Evolutionary conservation across 1,140 invertebrate genomes (phyloP).

Genomic region (Phenacoccus solenopsis): DNA sequence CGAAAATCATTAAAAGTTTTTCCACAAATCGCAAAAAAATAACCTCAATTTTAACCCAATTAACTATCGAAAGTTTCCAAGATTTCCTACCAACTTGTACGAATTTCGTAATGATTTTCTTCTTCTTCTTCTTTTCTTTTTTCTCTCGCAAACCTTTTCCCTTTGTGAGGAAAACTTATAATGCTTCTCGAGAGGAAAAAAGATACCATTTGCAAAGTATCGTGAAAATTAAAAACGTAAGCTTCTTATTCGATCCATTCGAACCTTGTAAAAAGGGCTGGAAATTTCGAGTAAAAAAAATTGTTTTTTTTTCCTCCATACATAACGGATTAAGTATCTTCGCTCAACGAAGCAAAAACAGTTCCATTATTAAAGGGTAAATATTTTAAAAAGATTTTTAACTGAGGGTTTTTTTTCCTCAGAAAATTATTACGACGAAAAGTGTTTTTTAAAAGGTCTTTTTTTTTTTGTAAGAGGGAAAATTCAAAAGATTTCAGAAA

Average conservation of each 20-base stretch:
- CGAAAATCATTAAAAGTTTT: too few relatives aligned
- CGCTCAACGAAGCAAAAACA: slow-evolving; percentile 1
- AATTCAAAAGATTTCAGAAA: slow-evolving; percentile 3
- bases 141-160: too few relatives aligned
- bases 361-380: slow-evolving; percentile 13
- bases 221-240: background rate
- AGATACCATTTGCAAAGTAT: background rate
- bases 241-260: background rate
- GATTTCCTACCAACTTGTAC: background rate
- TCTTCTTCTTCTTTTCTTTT: background rate
- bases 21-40: too few relatives aligned
- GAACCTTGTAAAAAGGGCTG: background rate
- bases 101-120: background rate
- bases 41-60: too few relatives aligned
- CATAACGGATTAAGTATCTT: slow-evolving; percentile 13
- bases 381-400: slow-evolving; percentile 6
- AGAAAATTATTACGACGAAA: slow-evolving; percentile 3
- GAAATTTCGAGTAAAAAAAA: background rate
- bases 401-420: slow-evolving; percentile 6
- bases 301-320: slow-evolving; percentile 10
- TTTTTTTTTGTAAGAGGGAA: background rate
- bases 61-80: background rate
- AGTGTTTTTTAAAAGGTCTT: slow-evolving; percentile 3
- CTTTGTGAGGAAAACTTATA: background rate
- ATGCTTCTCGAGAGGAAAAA: background rate